phyloP scores from a whole-genome alignment of 2,888 invertebrate species.

The Eupithecia pulchellata region DNA sequence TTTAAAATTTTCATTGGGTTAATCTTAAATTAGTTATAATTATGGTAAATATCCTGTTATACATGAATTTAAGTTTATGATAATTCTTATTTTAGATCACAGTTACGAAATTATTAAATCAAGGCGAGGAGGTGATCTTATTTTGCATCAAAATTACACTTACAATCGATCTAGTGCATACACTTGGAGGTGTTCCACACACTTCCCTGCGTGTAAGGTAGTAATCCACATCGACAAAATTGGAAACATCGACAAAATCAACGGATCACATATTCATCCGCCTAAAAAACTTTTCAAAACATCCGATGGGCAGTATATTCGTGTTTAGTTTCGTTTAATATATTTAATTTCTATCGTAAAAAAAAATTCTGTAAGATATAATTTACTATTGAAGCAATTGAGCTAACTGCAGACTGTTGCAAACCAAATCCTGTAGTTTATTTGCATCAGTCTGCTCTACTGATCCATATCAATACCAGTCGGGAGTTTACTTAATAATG shows the following conservation, averaged over 20 bases:
- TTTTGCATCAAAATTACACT: slow-evolving; percentile 7
- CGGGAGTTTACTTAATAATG: too few species aligned
- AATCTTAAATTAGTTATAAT: too few species aligned
- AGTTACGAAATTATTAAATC: slow-evolving; percentile 30
- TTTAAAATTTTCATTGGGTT: too few species aligned
- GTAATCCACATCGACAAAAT: not conserved
- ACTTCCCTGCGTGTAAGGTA: not conserved
- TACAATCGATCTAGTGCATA: not conserved
- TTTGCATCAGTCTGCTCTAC: too few species aligned
- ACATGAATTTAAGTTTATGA: not conserved
- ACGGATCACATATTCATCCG: slow-evolving; percentile 1
- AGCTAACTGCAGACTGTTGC: too few species aligned
- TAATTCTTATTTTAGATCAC: not conserved
- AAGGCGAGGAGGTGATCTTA: slow-evolving; percentile 11
- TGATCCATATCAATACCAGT: too few species aligned
- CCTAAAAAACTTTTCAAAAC: not conserved
- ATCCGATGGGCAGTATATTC: slow-evolving; percentile 7
- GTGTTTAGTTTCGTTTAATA: not conserved
- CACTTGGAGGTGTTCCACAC: slow-evolving; percentile 16
- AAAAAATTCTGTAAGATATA: too few species aligned
- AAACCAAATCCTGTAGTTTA: too few species aligned
- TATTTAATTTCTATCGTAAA: not conserved
- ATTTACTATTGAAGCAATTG: too few species aligned
- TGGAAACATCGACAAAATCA: not conserved
- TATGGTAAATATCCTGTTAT: too few species aligned